phyloP scores from a whole-genome alignment of 2,797 vertebrate species.

The Atherinosoma microstoma region DNA sequence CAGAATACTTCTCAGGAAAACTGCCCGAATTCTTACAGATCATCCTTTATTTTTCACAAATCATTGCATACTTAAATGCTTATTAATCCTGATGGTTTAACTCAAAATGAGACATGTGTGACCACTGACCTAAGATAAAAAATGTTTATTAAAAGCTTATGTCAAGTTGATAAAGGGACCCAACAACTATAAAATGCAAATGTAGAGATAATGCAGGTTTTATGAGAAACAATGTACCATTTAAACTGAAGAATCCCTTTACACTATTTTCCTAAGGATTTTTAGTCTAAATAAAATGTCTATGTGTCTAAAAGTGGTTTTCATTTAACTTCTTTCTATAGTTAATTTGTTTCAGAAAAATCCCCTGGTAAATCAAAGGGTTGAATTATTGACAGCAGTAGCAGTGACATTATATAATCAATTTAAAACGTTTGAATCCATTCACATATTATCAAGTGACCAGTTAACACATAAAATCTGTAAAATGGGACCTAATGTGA shows the following conservation, averaged over 20 bases:
- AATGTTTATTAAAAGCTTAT: conserved; percentile 11
- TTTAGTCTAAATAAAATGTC: conserved; percentile 13
- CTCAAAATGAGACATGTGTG: conserved; percentile 1
- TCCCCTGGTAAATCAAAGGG: conserved; percentile 13
- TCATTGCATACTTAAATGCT: conserved; percentile 20
- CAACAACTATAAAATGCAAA: conserved; percentile 21
- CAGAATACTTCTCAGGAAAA: background rate
- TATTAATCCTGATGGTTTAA: conserved; percentile 18
- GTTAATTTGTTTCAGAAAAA: conserved; percentile 30
- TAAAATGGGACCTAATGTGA: conserved; percentile 15
- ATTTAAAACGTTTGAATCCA: conserved; percentile 27
- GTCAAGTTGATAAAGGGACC: conserved; percentile 1
- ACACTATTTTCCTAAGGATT: too few species aligned
- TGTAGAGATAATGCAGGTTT: conserved; percentile 49
- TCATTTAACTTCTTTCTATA: conserved; percentile 7
- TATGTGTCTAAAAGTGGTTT: conserved; percentile 4
- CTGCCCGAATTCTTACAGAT: conserved; percentile 49
- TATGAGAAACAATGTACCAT: conserved; percentile 12
- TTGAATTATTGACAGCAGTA: conserved; percentile 34
- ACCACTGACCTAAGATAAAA: conserved; percentile 8
- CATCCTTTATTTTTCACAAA: conserved; percentile 17
- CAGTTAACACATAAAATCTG: conserved; percentile 7
- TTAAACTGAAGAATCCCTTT: conserved; percentile 14
- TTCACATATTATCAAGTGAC: conserved; percentile 22
- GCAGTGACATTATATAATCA: conserved; percentile 8